Evolutionary conservation across 2,888 invertebrate species (phyloP).

Genomic region (Drosophila meridiana): DNA sequence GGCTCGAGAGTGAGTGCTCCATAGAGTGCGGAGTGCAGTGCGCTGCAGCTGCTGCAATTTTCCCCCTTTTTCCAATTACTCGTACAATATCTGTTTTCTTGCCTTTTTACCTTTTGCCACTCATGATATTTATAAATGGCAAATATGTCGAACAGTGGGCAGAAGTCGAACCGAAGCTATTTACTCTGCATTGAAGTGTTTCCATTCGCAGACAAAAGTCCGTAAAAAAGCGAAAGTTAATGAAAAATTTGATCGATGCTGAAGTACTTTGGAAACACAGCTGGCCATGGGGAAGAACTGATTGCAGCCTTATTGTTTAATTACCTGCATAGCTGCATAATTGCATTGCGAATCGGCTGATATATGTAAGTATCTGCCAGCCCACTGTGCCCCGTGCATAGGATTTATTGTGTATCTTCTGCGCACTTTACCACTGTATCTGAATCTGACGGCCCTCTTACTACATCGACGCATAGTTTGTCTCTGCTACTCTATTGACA

Average conservation of each 20-base stretch:
- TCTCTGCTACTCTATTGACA: conserved; percentile 77
- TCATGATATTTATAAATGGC: conserved; percentile 74
- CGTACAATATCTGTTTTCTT: conserved; percentile 68
- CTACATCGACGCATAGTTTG: conserved; percentile 66
- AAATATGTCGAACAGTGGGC: conserved; percentile 64
- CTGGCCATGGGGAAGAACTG: not conserved
- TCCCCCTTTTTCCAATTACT: conserved; percentile 62
- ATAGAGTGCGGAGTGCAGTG: conserved; percentile 34
- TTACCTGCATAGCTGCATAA: not conserved
- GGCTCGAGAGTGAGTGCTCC: conserved; percentile 17
- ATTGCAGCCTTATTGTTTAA: not conserved
- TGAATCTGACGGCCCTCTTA: conserved; percentile 20
- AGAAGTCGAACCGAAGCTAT: not conserved
- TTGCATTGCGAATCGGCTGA: not conserved
- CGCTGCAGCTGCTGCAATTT: conserved; percentile 63
- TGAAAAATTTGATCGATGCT: not conserved
- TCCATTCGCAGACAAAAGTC: not conserved
- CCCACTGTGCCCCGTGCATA: not conserved
- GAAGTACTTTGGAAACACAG: not conserved
- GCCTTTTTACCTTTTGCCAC: conserved; percentile 68
- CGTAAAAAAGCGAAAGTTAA: not conserved
- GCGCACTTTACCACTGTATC: conserved; percentile 38
- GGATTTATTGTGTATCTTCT: not conserved
- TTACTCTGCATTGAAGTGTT: not conserved
- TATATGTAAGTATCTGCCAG: not conserved